phyloP scores from a whole-genome alignment of 1,140 invertebrate genomes.

The Apis laboriosa region DNA sequence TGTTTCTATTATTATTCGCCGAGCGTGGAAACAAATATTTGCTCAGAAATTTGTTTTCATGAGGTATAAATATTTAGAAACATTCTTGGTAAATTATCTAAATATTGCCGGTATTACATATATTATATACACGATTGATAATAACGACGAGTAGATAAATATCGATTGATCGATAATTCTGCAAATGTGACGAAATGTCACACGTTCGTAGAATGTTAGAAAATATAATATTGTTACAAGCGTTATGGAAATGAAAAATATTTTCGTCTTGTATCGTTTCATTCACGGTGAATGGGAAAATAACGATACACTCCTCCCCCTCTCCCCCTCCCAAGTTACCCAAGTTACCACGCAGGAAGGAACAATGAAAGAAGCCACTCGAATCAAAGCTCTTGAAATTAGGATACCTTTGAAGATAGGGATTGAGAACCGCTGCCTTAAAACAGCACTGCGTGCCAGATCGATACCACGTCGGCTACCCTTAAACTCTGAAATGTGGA shows the following conservation, averaged over 20 bases:
- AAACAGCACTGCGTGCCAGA: conserved; percentile 75
- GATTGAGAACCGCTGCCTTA: conserved; percentile 75
- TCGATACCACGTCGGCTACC: conserved; percentile 70
- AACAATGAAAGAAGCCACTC: neutral
- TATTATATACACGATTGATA: neutral
- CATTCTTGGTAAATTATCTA: too few relatives aligned
- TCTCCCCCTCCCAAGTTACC: neutral
- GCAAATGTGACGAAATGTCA: neutral
- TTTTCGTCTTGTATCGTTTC: too few relatives aligned
- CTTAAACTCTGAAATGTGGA: conserved; percentile 73
- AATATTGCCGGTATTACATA: too few relatives aligned
- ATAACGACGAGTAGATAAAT: neutral
- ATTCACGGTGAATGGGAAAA: neutral
- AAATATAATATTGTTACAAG: too few relatives aligned
- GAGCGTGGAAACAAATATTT: too few relatives aligned
- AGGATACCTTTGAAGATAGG: conserved; percentile 35
- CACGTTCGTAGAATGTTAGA: neutral
- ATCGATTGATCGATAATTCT: neutral
- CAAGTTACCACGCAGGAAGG: neutral
- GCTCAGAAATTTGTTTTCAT: too few relatives aligned
- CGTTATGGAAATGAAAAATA: too few relatives aligned
- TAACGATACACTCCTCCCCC: neutral
- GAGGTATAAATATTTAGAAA: too few relatives aligned
- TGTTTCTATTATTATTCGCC: too few relatives aligned
- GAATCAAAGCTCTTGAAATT: neutral